Conservation (phyloP, 2,113 vertebrate genomes). For the Oriolus oriolus region DNA sequence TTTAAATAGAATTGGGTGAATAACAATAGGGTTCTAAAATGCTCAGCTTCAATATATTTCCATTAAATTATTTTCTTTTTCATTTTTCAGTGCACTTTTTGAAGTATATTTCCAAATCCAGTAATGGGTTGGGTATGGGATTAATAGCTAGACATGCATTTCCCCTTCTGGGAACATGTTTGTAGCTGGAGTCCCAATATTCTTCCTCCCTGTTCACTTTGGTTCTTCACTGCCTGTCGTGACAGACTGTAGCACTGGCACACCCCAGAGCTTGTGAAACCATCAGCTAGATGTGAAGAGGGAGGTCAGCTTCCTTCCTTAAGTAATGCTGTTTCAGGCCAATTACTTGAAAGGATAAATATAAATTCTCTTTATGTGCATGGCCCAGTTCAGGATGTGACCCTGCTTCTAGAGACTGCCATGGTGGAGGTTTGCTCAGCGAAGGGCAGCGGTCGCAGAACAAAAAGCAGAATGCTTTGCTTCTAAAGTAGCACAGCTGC, state of each 20-base stretch:
- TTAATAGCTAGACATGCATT: not conserved
- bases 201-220: not conserved
- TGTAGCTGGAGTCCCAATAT: not conserved
- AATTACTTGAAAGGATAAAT: not conserved
- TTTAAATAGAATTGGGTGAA: constrained; percentile 39
- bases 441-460: not conserved
- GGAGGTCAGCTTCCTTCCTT: not conserved
- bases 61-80: constrained; percentile 27
- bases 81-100: not conserved
- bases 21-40: constrained; percentile 25
- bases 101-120: not conserved
- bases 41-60: not conserved
- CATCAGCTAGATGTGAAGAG: not conserved
- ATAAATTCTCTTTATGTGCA: not conserved
- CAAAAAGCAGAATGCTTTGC: not conserved
- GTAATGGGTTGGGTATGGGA: not conserved
- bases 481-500: not conserved
- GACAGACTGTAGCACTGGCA: not conserved
- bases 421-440: not conserved
- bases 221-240: rapidly evolving
- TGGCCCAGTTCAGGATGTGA: not conserved
- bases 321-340: not conserved
- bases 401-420: not conserved
- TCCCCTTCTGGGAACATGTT: not conserved
- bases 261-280: not conserved